A percentile compares a stretch with the other conserved stretches of the same genome.
Conservation (phyloP, 2,888 invertebrate genomes). For the Cheiracanthium punctorium region DNA sequence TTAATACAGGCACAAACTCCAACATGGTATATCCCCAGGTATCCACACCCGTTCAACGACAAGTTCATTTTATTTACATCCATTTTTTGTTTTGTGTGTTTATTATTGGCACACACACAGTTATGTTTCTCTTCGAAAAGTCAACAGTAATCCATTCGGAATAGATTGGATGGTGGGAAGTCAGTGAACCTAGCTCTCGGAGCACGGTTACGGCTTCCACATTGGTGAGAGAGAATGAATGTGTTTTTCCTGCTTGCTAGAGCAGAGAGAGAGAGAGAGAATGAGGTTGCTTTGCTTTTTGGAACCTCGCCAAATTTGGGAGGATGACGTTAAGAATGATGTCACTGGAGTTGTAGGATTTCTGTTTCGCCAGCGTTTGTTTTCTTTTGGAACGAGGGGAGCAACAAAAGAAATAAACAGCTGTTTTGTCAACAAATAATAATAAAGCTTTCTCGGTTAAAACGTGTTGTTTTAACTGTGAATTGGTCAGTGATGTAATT, state of each 20-base stretch:
- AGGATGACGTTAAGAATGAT: neutral
- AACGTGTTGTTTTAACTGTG: no score
- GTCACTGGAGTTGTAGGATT: constrained; percentile 5
- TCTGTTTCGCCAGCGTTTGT: neutral
- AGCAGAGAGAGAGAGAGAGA: neutral
- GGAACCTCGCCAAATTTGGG: neutral
- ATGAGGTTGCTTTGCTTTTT: neutral
- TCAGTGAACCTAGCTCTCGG: neutral
- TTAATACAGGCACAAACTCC: constrained; percentile 98
- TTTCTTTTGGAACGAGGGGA: neutral
- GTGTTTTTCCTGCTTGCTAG: neutral
- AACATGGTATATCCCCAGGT: constrained; percentile 98
- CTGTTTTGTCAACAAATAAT: no score
- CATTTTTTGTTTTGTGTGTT: neutral
- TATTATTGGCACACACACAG: neutral
- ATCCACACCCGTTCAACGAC: constrained; percentile 99
- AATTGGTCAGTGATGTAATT: no score
- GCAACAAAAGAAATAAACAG: neutral
- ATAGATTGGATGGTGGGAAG: no score
- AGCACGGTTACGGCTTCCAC: neutral
- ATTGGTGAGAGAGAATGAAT: neutral
- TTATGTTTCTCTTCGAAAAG: neutral
- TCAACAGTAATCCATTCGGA: neutral
- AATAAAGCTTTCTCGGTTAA: no score
- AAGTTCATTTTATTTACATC: constrained; percentile 79